Evolutionary conservation across 2,888 invertebrate species (phyloP).

Genomic region (Cepaea hortensis): DNA sequence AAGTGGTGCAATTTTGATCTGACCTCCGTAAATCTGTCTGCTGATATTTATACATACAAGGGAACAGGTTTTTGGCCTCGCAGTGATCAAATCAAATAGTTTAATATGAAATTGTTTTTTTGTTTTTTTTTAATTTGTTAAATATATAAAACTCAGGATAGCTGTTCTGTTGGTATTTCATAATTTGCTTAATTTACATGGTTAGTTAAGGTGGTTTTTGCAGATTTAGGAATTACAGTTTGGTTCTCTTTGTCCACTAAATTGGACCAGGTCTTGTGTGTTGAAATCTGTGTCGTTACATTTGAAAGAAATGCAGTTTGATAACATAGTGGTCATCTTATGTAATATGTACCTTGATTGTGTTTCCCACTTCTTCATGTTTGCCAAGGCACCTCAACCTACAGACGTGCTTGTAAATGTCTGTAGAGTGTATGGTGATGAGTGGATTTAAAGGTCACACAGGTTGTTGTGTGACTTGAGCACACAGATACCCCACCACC

Average conservation of each 20-base stretch:
- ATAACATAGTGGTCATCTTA: no score
- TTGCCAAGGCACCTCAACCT: no score
- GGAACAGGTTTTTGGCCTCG: neutral
- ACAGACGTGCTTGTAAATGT: neutral
- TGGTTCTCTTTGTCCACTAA: no score
- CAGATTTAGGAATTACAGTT: no score
- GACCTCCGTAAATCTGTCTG: constrained; percentile 28
- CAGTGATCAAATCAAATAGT: neutral
- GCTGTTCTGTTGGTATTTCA: neutral
- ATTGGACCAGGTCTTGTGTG: no score
- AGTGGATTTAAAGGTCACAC: constrained; percentile 10
- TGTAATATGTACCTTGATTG: no score
- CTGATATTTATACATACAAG: constrained; percentile 47
- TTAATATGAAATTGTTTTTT: neutral
- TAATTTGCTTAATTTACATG: no score
- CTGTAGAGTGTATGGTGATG: constrained; percentile 13
- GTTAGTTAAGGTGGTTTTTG: no score
- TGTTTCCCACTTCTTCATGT: no score
- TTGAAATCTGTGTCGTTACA: no score
- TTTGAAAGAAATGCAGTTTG: no score
- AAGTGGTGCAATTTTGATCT: constrained; percentile 18
- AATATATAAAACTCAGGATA: neutral
- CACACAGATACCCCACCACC: neutral
- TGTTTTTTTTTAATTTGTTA: no score
- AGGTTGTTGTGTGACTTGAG: constrained; percentile 1